phyloP scores from a whole-genome alignment of 2,113 vertebrate species.

The Nothobranchius kuhntae region DNA sequence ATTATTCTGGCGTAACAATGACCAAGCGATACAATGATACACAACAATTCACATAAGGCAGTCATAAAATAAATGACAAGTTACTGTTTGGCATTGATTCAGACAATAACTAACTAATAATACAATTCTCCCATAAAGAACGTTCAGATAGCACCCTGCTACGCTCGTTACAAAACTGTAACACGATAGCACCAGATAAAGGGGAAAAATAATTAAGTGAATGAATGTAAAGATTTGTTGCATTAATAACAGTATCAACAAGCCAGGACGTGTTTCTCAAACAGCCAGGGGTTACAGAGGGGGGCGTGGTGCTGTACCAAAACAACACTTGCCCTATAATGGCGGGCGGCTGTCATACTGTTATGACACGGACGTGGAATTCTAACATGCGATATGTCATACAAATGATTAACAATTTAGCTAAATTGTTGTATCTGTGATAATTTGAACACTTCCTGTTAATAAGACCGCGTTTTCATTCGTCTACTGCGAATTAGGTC shows the following conservation, averaged over 20 bases:
- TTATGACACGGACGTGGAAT: conserved; percentile 60
- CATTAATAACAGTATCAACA: conserved; percentile 13
- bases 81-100: no score
- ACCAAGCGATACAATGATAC: not conserved
- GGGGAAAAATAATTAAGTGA: not conserved
- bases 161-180: no score
- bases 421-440: no score
- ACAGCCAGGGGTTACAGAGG: conserved; percentile 58
- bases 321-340: conserved; percentile 74
- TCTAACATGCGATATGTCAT: not conserved
- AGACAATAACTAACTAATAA: not conserved
- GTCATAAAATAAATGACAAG: no score
- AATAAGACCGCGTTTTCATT: not conserved
- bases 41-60: not conserved
- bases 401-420: not conserved
- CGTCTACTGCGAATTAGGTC: not conserved
- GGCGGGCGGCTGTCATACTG: conserved; percentile 74
- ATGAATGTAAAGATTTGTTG: not conserved
- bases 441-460: not conserved
- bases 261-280: conserved; percentile 24
- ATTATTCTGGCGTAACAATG: no score
- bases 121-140: not conserved
- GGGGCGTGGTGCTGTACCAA: conserved; percentile 74
- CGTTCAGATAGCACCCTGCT: no score
- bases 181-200: no score